Percentiles rank a stretch among this genome's conserved stretches.
phyloP scores from a whole-genome alignment of 2,888 invertebrate genomes.

The Tineola bisselliella region DNA sequence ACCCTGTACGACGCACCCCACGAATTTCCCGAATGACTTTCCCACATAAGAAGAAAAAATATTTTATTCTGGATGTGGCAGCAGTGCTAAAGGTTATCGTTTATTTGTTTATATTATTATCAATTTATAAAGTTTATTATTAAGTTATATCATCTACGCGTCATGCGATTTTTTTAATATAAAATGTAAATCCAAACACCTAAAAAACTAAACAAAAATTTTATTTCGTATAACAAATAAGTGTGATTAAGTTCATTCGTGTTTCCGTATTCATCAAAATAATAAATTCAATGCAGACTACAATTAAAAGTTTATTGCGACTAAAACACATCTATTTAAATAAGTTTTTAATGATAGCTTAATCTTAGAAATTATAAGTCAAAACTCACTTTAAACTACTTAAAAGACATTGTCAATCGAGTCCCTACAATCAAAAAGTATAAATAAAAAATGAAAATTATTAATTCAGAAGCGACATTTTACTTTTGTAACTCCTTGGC shows the following conservation, averaged over 20 bases:
- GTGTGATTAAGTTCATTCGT: not conserved
- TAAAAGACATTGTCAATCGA: no score
- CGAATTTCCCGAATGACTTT: constrained; percentile 63
- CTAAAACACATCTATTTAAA: no score
- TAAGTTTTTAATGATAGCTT: no score
- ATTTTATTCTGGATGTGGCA: constrained; percentile 35
- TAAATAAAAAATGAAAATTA: not conserved
- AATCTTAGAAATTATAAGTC: no score
- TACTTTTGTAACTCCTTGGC: constrained; percentile 6
- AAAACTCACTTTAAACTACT: no score
- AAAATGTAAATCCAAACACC: not conserved
- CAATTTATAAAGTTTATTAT: not conserved
- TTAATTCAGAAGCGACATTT: not conserved
- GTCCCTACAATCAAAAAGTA: not conserved
- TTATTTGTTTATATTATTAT: not conserved
- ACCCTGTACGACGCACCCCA: constrained; percentile 57
- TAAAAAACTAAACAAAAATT: no score
- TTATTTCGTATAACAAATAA: no score
- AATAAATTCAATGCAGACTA: no score
- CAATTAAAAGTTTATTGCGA: no score
- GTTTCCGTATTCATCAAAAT: not conserved
- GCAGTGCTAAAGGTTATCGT: constrained; percentile 18
- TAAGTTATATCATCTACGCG: no score
- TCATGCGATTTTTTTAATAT: no score
- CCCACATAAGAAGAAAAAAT: constrained; percentile 29